Evolutionary conservation across 2,797 vertebrate species (phyloP).

Genomic region (Ctenopoma kingsleyae): DNA sequence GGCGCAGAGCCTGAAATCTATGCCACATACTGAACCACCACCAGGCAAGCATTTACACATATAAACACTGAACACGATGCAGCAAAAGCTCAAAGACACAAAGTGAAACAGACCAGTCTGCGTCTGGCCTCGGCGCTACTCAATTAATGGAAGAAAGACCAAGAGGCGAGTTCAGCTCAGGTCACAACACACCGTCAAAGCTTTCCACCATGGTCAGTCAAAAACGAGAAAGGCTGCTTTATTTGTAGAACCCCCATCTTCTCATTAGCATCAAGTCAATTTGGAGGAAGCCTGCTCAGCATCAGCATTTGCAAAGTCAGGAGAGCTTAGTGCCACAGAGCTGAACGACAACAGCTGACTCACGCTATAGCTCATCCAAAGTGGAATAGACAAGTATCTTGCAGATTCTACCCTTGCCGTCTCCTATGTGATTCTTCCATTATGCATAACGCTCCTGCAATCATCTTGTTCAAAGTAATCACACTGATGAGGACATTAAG

Average conservation of each 20-base stretch:
- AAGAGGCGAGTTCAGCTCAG: conserved; percentile 8
- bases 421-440: conserved; percentile 30
- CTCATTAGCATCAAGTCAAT: conserved; percentile 44
- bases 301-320: conserved; percentile 44
- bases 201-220: conserved; percentile 12
- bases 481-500: conserved; percentile 52
- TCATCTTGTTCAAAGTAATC: conserved; percentile 52
- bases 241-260: conserved; percentile 25
- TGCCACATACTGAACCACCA: conserved; percentile 34
- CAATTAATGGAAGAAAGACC: conserved; percentile 9
- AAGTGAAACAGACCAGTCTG: background rate
- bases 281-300: conserved; percentile 54
- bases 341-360: conserved; percentile 61
- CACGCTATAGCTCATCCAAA: conserved; percentile 48
- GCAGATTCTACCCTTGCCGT: conserved; percentile 16
- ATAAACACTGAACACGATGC: conserved; percentile 6
- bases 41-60: conserved; percentile 6
- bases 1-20: conserved; percentile 45
- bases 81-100: background rate
- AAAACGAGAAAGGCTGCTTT: conserved; percentile 31
- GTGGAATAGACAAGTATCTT: conserved; percentile 30
- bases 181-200: conserved; percentile 20
- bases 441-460: conserved; percentile 35
- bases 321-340: conserved; percentile 40
- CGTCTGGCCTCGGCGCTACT: conserved; percentile 7